Percentiles rank a stretch among this genome's conserved stretches.
phyloP scores from a whole-genome alignment of 2,888 invertebrate species.

The Standfussiana lucernea region DNA sequence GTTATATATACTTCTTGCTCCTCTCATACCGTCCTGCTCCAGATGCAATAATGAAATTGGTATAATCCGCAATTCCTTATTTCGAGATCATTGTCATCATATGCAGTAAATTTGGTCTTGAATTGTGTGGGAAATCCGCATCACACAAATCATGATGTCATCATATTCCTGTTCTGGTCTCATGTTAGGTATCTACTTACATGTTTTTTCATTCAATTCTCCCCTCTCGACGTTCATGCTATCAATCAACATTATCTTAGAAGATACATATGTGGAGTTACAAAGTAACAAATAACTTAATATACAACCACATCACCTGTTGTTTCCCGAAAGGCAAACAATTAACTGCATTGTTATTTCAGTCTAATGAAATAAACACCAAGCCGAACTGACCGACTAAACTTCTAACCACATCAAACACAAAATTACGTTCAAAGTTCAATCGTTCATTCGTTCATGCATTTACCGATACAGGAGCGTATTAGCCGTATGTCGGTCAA shows the following conservation, averaged over 20 bases:
- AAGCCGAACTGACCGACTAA: not conserved
- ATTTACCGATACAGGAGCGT: not conserved
- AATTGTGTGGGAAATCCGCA: not conserved
- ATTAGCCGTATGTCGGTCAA: constrained; percentile 27
- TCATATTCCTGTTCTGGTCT: not conserved
- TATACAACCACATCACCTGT: not conserved
- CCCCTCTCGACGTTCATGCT: not conserved
- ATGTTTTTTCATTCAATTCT: not conserved
- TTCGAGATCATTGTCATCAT: not conserved
- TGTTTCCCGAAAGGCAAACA: not conserved
- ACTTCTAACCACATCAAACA: constrained; percentile 5
- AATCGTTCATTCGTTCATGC: constrained; percentile 2
- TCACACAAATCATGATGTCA: not conserved
- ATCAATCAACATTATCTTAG: not conserved
- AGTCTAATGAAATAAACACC: constrained; percentile 5
- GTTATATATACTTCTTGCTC: not conserved
- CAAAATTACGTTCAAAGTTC: constrained; percentile 25
- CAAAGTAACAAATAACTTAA: not conserved
- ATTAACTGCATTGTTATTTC: not conserved
- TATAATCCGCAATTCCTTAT: not conserved
- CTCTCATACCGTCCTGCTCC: not conserved
- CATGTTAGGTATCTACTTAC: not conserved
- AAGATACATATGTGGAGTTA: not conserved
- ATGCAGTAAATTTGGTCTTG: not conserved
- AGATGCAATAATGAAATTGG: not conserved